Conservation (phyloP, 1,140 invertebrate species). For the Anastrepha obliqua region DNA sequence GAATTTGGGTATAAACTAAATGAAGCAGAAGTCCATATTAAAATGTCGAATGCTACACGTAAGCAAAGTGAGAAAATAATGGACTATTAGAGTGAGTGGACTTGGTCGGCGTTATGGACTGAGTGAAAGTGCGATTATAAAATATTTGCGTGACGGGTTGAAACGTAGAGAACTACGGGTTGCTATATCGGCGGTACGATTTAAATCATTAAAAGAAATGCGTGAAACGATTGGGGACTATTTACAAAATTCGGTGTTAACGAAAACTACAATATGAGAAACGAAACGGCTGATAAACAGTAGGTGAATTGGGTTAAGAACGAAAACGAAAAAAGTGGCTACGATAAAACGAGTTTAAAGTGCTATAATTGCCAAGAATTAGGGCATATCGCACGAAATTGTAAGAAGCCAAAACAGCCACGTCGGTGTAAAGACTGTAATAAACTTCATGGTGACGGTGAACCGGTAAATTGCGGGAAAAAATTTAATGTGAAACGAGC, state of each 20-base stretch:
- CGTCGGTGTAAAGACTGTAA: not conserved
- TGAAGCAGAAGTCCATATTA: not conserved
- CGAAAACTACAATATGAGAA: not conserved
- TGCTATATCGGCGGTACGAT: slow-evolving; percentile 17
- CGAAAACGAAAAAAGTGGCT: not conserved
- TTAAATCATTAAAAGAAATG: slow-evolving; percentile 52
- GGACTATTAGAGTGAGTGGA: slow-evolving; percentile 54
- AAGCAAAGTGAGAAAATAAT: slow-evolving; percentile 15
- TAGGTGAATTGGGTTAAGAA: not conserved
- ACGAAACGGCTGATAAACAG: not conserved
- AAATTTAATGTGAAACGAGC: no score
- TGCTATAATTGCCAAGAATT: not conserved
- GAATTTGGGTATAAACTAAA: not conserved
- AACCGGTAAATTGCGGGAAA: no score
- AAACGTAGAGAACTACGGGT: slow-evolving; percentile 50
- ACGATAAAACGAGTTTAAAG: not conserved
- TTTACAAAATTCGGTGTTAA: not conserved
- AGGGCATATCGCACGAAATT: not conserved
- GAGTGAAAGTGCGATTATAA: slow-evolving; percentile 54
- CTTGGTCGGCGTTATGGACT: slow-evolving; percentile 28
- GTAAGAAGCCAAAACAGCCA: not conserved
- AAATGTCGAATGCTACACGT: not conserved
- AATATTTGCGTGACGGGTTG: slow-evolving; percentile 52
- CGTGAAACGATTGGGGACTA: slow-evolving; percentile 15
- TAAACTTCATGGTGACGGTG: no score